A percentile compares a stretch with the other conserved stretches of the same genome.
Evolutionary conservation across 2,888 invertebrate species (phyloP).

Genomic region (Agrenia bidenticulata): DNA sequence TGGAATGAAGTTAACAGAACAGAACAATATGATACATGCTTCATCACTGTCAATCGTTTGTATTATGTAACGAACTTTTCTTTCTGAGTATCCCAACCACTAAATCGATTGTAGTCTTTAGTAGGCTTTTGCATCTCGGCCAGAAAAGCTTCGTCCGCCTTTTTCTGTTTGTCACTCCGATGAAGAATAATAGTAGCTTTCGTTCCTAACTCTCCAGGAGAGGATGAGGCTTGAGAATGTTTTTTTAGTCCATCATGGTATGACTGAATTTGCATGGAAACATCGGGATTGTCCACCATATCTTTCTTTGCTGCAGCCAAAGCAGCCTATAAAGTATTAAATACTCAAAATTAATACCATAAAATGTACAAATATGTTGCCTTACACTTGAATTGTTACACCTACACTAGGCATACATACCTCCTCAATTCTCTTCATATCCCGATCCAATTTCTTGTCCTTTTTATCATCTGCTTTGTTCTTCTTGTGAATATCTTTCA

Average conservation of each 20-base stretch:
- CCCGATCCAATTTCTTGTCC: slow-evolving; percentile 71
- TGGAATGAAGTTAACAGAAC: no score
- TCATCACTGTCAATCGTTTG: no score
- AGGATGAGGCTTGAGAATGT: slow-evolving; percentile 9
- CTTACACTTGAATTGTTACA: background rate
- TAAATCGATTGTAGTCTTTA: slow-evolving; percentile 27
- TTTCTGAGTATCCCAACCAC: slow-evolving; percentile 38
- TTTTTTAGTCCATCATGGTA: slow-evolving; percentile 26
- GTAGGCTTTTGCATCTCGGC: slow-evolving; percentile 27
- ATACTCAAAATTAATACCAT: no score
- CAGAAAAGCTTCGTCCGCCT: slow-evolving; percentile 29
- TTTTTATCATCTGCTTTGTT: slow-evolving; percentile 78
- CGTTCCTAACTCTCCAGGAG: slow-evolving; percentile 13
- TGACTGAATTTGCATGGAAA: slow-evolving; percentile 54
- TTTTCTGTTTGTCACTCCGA: slow-evolving; percentile 42
- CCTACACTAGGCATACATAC: slow-evolving; percentile 54
- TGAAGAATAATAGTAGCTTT: slow-evolving; percentile 39
- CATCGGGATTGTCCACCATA: slow-evolving; percentile 69
- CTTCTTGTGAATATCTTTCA: slow-evolving; percentile 80
- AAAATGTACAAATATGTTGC: background rate
- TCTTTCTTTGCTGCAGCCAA: slow-evolving; percentile 85
- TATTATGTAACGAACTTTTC: slow-evolving; percentile 11
- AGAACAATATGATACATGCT: no score
- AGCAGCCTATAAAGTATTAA: slow-evolving; percentile 64
- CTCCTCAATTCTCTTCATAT: slow-evolving; percentile 84